A percentile compares a stretch with the other conserved stretches of the same genome.
These are phyloP conservation scores for Synchiropus splendidus DNA, from an alignment of 2,113 vertebrate genomes.

Conservation along the genomic window DNA sequence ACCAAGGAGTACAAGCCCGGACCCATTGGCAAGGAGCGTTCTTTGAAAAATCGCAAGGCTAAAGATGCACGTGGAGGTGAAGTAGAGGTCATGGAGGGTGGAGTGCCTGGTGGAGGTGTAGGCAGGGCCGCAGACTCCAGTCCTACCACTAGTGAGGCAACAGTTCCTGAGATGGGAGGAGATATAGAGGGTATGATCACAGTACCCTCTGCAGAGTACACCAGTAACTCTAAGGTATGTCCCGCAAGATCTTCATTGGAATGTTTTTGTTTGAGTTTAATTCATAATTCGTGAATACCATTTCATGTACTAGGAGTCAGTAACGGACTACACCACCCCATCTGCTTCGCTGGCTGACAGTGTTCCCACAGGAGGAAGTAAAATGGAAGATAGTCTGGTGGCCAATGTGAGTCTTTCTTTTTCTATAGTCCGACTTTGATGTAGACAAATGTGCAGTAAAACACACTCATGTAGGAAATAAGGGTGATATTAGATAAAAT, in stretches of 20 bases:
- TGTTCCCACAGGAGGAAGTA: slow-evolving; percentile 80
- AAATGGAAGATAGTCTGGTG: slow-evolving; percentile 92
- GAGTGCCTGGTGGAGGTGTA: slow-evolving; percentile 50
- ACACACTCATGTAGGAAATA: no score
- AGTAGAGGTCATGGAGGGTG: slow-evolving; percentile 78
- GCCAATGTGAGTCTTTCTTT: slow-evolving; percentile 81
- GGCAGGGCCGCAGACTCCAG: slow-evolving; percentile 76
- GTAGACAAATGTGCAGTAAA: no score
- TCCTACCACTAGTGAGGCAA: slow-evolving; percentile 72
- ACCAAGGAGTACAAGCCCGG: slow-evolving; percentile 96
- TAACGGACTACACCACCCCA: slow-evolving; percentile 94
- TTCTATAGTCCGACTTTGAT: neutral
- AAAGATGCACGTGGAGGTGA: slow-evolving; percentile 87
- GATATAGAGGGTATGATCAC: slow-evolving; percentile 94
- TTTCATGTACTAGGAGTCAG: slow-evolving; percentile 77
- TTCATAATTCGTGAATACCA: neutral
- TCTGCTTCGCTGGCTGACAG: slow-evolving; percentile 88
- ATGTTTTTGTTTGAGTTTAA: neutral
- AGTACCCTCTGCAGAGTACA: slow-evolving; percentile 82
- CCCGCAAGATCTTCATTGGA: no score
- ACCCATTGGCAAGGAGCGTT: slow-evolving; percentile 96
- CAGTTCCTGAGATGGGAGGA: slow-evolving; percentile 78
- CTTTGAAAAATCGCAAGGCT: slow-evolving; percentile 92
- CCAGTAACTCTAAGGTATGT: slow-evolving; percentile 73
- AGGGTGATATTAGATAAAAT: no score